Evolutionary conservation across 2,888 invertebrate genomes (phyloP), one percentile per base, ranked within the genome.

Genomic region (Zygogramma bicolorata): DNA sequence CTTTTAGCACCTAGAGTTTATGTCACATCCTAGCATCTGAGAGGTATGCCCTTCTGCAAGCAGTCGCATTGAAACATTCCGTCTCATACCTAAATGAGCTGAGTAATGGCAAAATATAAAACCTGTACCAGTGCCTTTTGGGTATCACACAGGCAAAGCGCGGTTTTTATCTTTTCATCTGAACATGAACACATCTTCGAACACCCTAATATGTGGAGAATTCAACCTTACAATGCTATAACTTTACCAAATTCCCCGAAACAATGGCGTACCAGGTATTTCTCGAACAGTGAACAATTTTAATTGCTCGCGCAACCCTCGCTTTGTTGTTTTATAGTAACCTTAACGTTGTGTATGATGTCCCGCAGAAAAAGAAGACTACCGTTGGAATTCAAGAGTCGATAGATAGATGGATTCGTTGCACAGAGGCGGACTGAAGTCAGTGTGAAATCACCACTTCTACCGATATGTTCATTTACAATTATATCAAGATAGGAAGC

Each of bases 121-220:
- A 71, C 70, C 68, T 67, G 68, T 71, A 70, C 71, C 34, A 46
- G 65, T 73, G 65, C 73, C 73, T 73, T 74, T 76, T 70, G 74
- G 71, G 72, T 70, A 76, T 61, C 73, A 74, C 71, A 75, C 66
- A 73, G 63, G 70, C 70, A 34, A 46, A 70, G 68, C 77, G 73
- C 73, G 70, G 65, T 76, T 75, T 71, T 77, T 76, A 71, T 76
- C 75, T 70, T 73, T 70, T 70, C 68, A 74, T 75, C 75, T 71
- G 62, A 65, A 76, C 76, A 74, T 69, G 71, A 77, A 75, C 76
- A 75, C 69, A 76, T 77, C 75, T 75, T 74, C 70, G 73, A 76
- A 71, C 74, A 74, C 75, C 75, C 74, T 75, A 76, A 79, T 79
- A 79, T 79, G 79, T 77, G 73, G 75, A 68, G 76, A 75, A 79